Evolutionary conservation across 2,888 invertebrate species (phyloP).

Genomic region (Eristalis tenax): DNA sequence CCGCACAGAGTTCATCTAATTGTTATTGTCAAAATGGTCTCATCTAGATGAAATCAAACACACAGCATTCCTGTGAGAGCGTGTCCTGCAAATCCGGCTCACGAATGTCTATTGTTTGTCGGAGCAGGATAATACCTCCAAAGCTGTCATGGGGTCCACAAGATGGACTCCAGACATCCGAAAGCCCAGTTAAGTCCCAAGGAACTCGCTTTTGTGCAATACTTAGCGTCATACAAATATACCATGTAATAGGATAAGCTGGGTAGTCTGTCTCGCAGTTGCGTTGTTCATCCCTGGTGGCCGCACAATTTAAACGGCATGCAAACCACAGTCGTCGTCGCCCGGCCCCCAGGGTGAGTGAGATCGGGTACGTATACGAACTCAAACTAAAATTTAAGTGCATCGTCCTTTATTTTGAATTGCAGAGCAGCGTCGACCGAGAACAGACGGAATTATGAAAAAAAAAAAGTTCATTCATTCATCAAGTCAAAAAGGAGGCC

Average conservation of each 20-base stretch:
- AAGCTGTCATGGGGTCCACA: conserved; percentile 28
- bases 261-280: not conserved
- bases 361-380: not conserved
- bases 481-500: conserved; percentile 62
- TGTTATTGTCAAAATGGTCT: not conserved
- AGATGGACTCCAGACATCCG: conserved; percentile 25
- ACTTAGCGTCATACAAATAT: conserved; percentile 39
- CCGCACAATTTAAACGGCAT: conserved; percentile 44
- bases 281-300: not conserved
- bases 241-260: conserved; percentile 35
- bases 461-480: conserved; percentile 40
- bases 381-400: conserved; percentile 60
- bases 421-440: not conserved
- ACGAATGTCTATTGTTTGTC: not conserved
- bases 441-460: conserved; percentile 25
- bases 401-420: conserved; percentile 65
- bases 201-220: conserved; percentile 22
- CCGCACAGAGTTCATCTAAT: not conserved
- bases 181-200: conserved; percentile 27
- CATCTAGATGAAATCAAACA: not conserved
- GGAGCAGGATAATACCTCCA: not conserved
- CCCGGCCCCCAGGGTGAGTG: not conserved
- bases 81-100: not conserved
- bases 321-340: not conserved
- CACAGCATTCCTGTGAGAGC: not conserved